Percentiles rank a stretch among this genome's conserved stretches.
These are phyloP conservation scores for Cyrtodaria siliqua DNA, from an alignment of 2,888 invertebrate genomes.

Conservation along the genomic window DNA sequence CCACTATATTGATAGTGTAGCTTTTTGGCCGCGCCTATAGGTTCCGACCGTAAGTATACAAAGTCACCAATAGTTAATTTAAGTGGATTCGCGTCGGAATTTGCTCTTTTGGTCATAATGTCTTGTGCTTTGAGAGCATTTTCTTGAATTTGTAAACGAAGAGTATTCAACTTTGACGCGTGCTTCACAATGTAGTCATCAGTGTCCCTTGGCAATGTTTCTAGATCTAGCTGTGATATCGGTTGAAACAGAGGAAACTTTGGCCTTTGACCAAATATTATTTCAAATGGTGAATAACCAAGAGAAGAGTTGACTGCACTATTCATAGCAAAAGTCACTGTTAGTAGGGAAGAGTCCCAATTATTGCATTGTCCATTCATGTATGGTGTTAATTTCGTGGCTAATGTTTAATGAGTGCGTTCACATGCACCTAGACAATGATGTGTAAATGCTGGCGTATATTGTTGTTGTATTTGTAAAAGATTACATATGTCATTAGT, in stretches of 20 bases:
- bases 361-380: conserved; percentile 12
- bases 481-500: conserved; percentile 1
- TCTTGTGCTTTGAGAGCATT: neutral
- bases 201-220: conserved; percentile 20
- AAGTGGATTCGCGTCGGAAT: no score
- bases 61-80: no score
- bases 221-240: conserved; percentile 16
- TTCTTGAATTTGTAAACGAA: neutral
- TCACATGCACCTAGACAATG: conserved; percentile 19
- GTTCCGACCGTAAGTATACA: no score
- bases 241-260: conserved; percentile 39
- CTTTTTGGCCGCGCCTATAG: no score
- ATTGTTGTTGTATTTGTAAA: conserved; percentile 4
- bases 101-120: conserved; percentile 12
- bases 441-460: conserved; percentile 15
- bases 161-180: neutral
- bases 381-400: conserved; percentile 8
- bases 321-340: conserved; percentile 45
- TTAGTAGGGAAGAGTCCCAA: conserved; percentile 22
- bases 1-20: no score
- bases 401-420: conserved; percentile 2
- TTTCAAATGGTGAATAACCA: conserved; percentile 49
- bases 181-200: conserved; percentile 18
- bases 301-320: conserved; percentile 19
- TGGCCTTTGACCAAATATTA: conserved; percentile 37